Evolutionary conservation across 2,797 vertebrate species (phyloP), one percentile per base, ranked within the genome.

Genomic region (Enteromius thamalakanensis): DNA sequence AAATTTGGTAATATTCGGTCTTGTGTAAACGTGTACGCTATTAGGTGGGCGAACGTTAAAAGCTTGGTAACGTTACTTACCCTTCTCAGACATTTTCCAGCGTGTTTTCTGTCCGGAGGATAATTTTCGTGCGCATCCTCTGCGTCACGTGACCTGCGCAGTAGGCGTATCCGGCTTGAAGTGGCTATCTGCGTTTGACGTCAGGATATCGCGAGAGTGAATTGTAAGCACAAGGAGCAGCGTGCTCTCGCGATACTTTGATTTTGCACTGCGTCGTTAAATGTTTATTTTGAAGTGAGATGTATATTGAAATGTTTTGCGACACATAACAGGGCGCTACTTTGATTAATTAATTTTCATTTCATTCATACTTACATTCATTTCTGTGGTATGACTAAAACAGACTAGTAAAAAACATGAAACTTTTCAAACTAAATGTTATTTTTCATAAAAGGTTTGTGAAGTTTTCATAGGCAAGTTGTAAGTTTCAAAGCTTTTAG

Each of bases 21-120:
- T n/a, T 15, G 2, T 14, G 37, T 7, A 58, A 47, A 34, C 58
- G 4, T 42, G 32, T 34, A 34, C 32, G 32, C 23, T 29, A n/a
- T 15, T n/a, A n/a, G 60, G 23, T n/a, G 23, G 29, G 8, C 71
- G 17, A 17, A 23, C 15, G n/a, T 10, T 11, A 74, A 21, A 45
- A 6, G 19, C 11, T 1, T 19, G 26, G 32, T 6, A 34, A 34
- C 32, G 32, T 34, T 34, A 34, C 90, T 85, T 79, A 91, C 90
- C 90, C 83, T 87, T 88, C 55, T 87, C 88, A 19, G 89, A 85
- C 90, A 91, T 91, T 87, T 89, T n/a, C 10, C 19, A 68, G 49
- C 67, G 82, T 81, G 26, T 32, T 62, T 62, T 62, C 60, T 62
- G 15, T 29, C 26, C 60, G 60, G 60, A 29, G 26, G 60, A 62